These are phyloP conservation scores for Conopomorpha cramerella DNA, from an alignment of 1,140 invertebrate genomes.

Conservation along the genomic window DNA sequence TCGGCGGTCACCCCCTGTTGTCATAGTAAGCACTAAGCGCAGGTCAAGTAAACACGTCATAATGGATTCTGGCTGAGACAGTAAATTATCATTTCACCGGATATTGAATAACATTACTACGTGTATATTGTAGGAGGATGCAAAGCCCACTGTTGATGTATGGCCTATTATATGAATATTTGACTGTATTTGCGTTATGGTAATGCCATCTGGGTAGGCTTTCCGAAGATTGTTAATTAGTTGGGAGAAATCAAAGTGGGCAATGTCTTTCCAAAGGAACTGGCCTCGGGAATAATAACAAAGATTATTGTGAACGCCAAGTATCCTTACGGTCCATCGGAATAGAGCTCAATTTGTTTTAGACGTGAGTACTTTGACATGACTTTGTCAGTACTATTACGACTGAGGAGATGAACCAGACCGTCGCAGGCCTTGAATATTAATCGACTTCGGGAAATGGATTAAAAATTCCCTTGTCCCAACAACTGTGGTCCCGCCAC, in stretches of 20 bases:
- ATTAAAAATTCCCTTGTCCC: conserved; percentile 58
- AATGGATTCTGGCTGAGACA: conserved; percentile 49
- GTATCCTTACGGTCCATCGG: too few species aligned
- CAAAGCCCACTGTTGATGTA: too few species aligned
- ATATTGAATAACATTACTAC: conserved; percentile 58
- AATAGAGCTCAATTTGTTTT: too few species aligned
- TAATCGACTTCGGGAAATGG: conserved; percentile 54
- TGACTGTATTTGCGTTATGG: conserved; percentile 26
- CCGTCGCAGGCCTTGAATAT: conserved; percentile 49
- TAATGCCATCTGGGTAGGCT: neutral
- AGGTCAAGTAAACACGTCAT: conserved; percentile 54
- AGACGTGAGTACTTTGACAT: too few species aligned
- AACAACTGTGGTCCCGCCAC: conserved; percentile 36
- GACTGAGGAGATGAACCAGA: conserved; percentile 55
- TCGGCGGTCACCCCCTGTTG: conserved; percentile 48
- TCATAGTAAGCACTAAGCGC: conserved; percentile 56
- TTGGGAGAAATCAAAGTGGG: conserved; percentile 45
- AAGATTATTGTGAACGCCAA: too few species aligned
- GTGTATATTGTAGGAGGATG: too few species aligned
- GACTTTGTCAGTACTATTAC: conserved; percentile 53
- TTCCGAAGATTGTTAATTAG: conserved; percentile 44
- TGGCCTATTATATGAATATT: too few species aligned
- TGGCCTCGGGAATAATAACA: too few species aligned
- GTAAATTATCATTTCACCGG: conserved; percentile 53
- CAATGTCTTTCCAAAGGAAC: too few species aligned